Base-by-base conservation (phyloP, 2,797 vertebrate genomes). In the Pangasius djambal region DNA sequence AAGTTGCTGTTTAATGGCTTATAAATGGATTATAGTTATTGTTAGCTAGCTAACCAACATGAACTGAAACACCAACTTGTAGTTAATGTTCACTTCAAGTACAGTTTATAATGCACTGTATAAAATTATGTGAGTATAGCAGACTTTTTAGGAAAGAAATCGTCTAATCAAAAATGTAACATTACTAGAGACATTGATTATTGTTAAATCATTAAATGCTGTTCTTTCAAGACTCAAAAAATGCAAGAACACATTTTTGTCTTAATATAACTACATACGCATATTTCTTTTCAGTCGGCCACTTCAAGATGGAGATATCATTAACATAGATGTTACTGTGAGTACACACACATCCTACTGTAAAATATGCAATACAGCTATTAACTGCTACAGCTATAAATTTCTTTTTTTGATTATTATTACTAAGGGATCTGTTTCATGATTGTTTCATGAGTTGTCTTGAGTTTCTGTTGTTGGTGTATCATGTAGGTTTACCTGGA, bases 291-390 rank as follows among this genome's bases (percentile, higher is more conserved):
- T 93, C 95, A 99, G 98, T 95, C 98, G 98, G 91, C 96, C 96
- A 93, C 98, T 99, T 95, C 96, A 97, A 93, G 97, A 98, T 94
- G 98, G 98, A 87, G 98, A 99, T 93, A 98, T 99, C 94, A 98
- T 99, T 96, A 99, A 99, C 96, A 96, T 99, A 91, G 99, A 99
- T 92, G 98, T 99, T 94, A 99, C 98, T 55, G 98, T 99, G 94
- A 98, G 98, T 98, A 94, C 93, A 79, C 44, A 83, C 52, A 89
- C 77, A 57, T 15, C 25, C 57, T 61, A 48, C 48, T 48, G 48
- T 20, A 59, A 78, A 20, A 72, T 20, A 31, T 31, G 40, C 40
- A 75, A 22, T 74, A 20, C 22, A 48, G 52, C 48, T 20, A 67
- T 67, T 20, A 70, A 70, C 6, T 69, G 31, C 65, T 67, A 67